These are phyloP conservation scores for Mellilla xanthometata DNA, from an alignment of 2,888 invertebrate genomes.

Conservation along the genomic window DNA sequence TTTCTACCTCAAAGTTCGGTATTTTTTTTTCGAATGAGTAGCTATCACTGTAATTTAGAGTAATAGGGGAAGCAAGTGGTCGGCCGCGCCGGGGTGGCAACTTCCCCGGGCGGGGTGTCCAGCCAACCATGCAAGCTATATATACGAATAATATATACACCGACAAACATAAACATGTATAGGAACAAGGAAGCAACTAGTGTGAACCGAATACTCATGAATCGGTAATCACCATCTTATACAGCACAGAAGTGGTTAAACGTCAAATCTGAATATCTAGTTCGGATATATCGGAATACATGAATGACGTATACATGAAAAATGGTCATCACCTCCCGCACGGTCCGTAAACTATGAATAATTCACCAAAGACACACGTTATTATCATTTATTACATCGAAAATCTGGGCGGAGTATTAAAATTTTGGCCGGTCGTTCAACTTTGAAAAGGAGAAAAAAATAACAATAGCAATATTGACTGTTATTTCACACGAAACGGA, in stretches of 20 bases:
- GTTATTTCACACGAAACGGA: slow-evolving; percentile 34
- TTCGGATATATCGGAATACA: slow-evolving; percentile 53
- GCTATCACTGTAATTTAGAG: slow-evolving; percentile 45
- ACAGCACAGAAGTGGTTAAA: slow-evolving; percentile 26
- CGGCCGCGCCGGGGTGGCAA: slow-evolving; percentile 45
- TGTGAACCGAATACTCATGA: slow-evolving; percentile 32
- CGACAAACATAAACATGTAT: slow-evolving; percentile 27
- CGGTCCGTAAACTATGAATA: slow-evolving; percentile 58
- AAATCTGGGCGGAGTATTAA: slow-evolving; percentile 69
- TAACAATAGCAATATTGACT: slow-evolving; percentile 45
- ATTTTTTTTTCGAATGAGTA: slow-evolving; percentile 29
- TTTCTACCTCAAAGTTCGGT: slow-evolving; percentile 19
- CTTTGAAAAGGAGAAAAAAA: slow-evolving; percentile 37
- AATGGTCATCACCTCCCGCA: slow-evolving; percentile 44
- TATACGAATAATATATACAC: too few species aligned
- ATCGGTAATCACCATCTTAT: slow-evolving; percentile 30
- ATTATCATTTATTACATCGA: slow-evolving; percentile 59
- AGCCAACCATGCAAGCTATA: slow-evolving; percentile 48
- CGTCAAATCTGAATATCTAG: slow-evolving; percentile 56
- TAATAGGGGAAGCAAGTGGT: slow-evolving; percentile 37
- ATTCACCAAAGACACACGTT: slow-evolving; percentile 57
- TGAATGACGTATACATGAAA: slow-evolving; percentile 41
- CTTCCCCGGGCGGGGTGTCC: slow-evolving; percentile 42
- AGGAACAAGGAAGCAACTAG: slow-evolving; percentile 29
- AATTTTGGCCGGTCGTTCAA: slow-evolving; percentile 74